Conservation (phyloP, 2,797 vertebrate genomes). For the Tamandua tetradactyla region DNA sequence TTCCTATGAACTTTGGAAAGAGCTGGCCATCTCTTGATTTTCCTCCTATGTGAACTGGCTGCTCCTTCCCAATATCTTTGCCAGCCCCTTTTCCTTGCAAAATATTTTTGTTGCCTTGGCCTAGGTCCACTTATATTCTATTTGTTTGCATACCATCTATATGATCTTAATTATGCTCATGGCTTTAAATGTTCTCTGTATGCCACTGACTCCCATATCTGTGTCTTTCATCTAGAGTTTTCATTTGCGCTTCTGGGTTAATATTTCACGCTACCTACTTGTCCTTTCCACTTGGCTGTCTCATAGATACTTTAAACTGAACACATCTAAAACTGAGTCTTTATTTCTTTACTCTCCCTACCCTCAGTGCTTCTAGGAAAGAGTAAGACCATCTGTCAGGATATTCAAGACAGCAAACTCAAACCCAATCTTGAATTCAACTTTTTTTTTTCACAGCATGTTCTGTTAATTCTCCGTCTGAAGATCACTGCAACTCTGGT, state of each 20-base stretch:
- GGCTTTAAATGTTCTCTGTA: background rate
- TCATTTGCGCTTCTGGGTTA: background rate
- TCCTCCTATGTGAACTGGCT: background rate
- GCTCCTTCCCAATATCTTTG: background rate
- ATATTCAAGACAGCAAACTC: background rate
- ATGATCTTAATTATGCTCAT: background rate
- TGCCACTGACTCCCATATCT: background rate
- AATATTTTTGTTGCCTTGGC: background rate
- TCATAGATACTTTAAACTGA: background rate
- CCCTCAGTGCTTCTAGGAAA: background rate
- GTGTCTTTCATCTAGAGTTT: background rate
- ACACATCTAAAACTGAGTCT: background rate
- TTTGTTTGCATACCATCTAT: background rate
- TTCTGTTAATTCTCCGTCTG: background rate
- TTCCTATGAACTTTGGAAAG: background rate
- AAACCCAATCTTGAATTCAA: background rate
- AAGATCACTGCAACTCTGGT: background rate
- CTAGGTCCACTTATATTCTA: background rate
- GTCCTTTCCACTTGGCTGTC: background rate
- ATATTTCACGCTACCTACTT: background rate
- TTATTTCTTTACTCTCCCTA: background rate
- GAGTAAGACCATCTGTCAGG: background rate
- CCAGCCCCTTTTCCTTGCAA: background rate
- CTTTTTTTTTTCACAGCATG: background rate
- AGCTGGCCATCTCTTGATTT: background rate